Base-by-base conservation (phyloP, 2,888 invertebrate genomes). In the Limnephilus lunatus region DNA sequence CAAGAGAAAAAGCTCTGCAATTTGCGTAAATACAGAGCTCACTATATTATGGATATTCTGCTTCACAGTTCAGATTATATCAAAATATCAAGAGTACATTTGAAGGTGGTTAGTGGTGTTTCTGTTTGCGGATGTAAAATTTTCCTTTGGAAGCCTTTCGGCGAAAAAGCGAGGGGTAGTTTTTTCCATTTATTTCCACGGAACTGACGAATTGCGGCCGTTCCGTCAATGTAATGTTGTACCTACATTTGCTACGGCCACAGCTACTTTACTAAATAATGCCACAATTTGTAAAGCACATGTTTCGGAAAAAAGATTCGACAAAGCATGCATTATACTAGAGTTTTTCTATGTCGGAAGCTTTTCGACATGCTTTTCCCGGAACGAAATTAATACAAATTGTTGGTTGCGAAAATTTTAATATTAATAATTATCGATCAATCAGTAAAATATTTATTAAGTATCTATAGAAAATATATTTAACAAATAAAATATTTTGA, bases 111-210 rank as follows among this genome's bases (percentile, higher is more conserved):
- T 3, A n/a, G n/a, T 25, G 25, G 53, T 68, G n/a, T 68, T 68
- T 25, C 1, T n/a, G 68, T 68, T 68, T n/a, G 68, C 25, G 68
- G 68, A 25, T 68, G 25, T 31, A 31, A 82, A 82, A 31, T 31
- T 31, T 82, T 32, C 32, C 82, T 3, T 15, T 39, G 5, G 31
- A 30, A 25, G 68, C 25, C 68, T 25, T 19, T 19, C 19, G 25
- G 7, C 7, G 68, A 68, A 68, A 68, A 32, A 4, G 83, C 35
- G 83, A 31, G 25, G 32, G 68, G 39, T 80, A 39, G 35, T 80
- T 80, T n/a, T 88, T 88, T 88, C 87, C 88, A 88, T 88, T 89
- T 89, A 89, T 89, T 89, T 89, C n/a, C 32, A 39, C 80, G 80
- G 81, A 80, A 89, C 88, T 68, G 88, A 80, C 81, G 80, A 89